phyloP scores from a whole-genome alignment of 2,797 vertebrate genomes.

The Alectoris magna region DNA sequence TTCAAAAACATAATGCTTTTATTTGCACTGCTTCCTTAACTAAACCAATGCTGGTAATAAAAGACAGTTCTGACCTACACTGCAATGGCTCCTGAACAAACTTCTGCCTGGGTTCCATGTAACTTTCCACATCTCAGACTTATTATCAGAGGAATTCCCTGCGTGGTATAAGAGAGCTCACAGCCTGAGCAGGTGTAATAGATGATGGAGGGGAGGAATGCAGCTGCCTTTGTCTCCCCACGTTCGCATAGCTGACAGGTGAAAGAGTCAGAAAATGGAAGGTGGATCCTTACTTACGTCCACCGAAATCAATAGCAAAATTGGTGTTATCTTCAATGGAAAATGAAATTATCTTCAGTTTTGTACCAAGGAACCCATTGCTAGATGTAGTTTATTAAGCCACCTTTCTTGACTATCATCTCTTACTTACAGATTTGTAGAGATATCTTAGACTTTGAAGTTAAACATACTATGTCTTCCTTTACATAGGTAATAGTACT shows the following conservation, averaged over 20 bases:
- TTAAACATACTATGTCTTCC: not conserved
- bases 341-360: not conserved
- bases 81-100: not conserved
- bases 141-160: not conserved
- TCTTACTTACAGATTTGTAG: not conserved
- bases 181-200: not conserved
- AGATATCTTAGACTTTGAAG: not conserved
- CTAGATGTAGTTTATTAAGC: not conserved
- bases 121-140: accelerated
- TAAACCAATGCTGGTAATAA: not conserved
- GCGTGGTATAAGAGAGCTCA: accelerated
- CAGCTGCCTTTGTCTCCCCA: not conserved
- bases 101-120: not conserved
- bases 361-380: not conserved
- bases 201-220: not conserved
- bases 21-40: not conserved
- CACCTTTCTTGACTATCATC: not conserved
- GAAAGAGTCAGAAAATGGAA: not conserved
- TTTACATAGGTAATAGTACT: not conserved
- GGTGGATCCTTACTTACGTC: not conserved
- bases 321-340: not conserved
- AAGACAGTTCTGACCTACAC: not conserved
- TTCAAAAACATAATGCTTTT: not conserved
- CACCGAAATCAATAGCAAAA: not conserved
- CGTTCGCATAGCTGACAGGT: accelerated